phyloP scores from a whole-genome alignment of 2,113 vertebrate genomes.

The Marmota monax region DNA sequence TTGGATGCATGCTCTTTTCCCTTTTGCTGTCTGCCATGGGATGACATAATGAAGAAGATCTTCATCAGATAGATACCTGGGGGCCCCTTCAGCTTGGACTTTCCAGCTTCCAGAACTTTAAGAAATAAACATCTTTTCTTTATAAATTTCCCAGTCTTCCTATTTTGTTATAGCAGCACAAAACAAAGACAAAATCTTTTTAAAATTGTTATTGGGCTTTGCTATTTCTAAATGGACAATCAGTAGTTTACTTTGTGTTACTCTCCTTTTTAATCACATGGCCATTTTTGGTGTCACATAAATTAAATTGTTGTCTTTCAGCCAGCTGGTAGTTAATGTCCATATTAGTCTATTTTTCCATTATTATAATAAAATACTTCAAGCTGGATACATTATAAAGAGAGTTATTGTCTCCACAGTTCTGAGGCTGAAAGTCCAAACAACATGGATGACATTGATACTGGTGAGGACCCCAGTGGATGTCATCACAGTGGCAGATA shows the following conservation, averaged over 20 bases:
- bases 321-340: neutral
- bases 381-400: neutral
- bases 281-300: neutral
- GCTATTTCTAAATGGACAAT: neutral
- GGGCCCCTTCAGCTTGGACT: neutral
- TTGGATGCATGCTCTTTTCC: neutral
- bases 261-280: neutral
- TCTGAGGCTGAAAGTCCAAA: neutral
- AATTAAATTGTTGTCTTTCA: neutral
- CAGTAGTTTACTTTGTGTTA: neutral
- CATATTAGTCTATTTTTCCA: neutral
- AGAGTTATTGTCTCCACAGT: neutral
- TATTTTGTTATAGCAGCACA: neutral
- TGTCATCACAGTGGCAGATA: neutral
- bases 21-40: neutral
- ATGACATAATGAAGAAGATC: neutral
- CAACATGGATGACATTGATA: too few species aligned
- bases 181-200: neutral
- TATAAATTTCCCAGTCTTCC: too few species aligned
- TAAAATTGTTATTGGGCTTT: neutral
- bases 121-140: neutral
- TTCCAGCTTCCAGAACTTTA: neutral
- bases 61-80: too few species aligned
- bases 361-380: neutral
- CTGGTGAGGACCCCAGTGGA: too few species aligned